Conservation (phyloP, 2,888 invertebrate genomes). For the Drosophila vallismaia region DNA sequence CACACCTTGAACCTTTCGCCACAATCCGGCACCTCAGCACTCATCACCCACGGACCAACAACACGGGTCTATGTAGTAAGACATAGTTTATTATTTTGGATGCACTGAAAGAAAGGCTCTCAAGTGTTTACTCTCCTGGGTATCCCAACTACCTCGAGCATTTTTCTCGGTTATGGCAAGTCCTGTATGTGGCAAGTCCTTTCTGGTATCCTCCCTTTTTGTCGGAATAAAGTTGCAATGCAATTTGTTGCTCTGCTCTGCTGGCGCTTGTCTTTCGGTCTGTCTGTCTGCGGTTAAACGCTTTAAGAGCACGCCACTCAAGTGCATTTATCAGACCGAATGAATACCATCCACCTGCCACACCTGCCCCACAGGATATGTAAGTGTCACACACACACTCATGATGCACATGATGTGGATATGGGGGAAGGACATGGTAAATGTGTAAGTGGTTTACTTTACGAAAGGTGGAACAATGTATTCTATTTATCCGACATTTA, state of each 20-base stretch:
- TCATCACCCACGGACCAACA: neutral
- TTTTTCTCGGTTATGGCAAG: neutral
- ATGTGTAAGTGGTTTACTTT: constrained; percentile 35
- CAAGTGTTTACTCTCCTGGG: too few species aligned
- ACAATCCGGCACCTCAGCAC: constrained; percentile 30
- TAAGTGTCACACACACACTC: constrained; percentile 1
- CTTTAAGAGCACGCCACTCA: constrained; percentile 32
- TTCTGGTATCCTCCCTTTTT: constrained; percentile 1
- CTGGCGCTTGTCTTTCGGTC: constrained; percentile 17
- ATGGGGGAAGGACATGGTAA: constrained; percentile 16
- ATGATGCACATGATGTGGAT: constrained; percentile 15
- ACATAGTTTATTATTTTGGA: neutral
- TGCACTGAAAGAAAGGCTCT: neutral
- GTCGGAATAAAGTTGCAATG: constrained; percentile 28
- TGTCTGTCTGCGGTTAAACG: constrained; percentile 42
- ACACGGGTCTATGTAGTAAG: neutral
- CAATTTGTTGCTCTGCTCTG: constrained; percentile 39
- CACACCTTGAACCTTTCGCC: constrained; percentile 69
- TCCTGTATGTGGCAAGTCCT: constrained; percentile 9
- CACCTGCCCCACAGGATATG: neutral
- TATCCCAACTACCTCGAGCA: neutral
- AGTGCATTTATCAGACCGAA: constrained; percentile 48
- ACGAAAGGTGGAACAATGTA: constrained; percentile 22
- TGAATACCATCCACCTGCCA: constrained; percentile 14
- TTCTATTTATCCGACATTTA: constrained; percentile 36